A percentile compares a stretch with the other conserved stretches of the same genome.
Evolutionary conservation across 2,888 invertebrate genomes (phyloP).

Genomic region (Volucella bombylans): DNA sequence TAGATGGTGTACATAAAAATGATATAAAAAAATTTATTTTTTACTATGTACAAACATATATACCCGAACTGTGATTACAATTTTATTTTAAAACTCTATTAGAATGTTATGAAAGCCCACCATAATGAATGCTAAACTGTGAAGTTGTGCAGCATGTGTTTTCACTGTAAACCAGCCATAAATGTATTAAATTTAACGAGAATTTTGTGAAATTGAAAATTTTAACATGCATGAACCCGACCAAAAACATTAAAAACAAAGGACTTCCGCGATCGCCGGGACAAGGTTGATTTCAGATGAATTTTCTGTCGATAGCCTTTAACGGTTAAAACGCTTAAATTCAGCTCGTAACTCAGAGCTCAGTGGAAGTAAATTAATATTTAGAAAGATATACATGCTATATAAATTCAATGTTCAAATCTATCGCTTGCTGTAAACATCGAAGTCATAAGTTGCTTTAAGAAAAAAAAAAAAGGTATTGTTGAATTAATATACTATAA

Average conservation of each 20-base stretch:
- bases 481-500: conserved; percentile 20
- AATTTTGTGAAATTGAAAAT: no score
- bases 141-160: background rate
- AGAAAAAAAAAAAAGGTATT: conserved; percentile 34
- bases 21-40: conserved; percentile 1
- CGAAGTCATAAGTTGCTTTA: conserved; percentile 25
- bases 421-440: conserved; percentile 24
- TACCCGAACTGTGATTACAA: conserved; percentile 41
- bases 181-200: no score
- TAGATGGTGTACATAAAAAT: background rate
- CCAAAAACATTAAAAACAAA: no score
- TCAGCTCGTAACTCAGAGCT: no score
- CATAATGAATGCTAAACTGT: conserved; percentile 31
- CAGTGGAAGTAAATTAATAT: no score
- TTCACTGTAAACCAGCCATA: background rate
- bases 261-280: no score
- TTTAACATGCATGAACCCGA: no score
- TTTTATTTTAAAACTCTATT: background rate
- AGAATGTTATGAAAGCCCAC: conserved; percentile 36
- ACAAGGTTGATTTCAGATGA: no score
- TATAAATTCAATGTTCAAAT: conserved; percentile 24
- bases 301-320: no score
- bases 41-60: conserved; percentile 10
- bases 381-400: background rate
- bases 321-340: no score